Evolutionary conservation across 1,140 invertebrate species (phyloP).

Genomic region (Bradynema listronoti): DNA sequence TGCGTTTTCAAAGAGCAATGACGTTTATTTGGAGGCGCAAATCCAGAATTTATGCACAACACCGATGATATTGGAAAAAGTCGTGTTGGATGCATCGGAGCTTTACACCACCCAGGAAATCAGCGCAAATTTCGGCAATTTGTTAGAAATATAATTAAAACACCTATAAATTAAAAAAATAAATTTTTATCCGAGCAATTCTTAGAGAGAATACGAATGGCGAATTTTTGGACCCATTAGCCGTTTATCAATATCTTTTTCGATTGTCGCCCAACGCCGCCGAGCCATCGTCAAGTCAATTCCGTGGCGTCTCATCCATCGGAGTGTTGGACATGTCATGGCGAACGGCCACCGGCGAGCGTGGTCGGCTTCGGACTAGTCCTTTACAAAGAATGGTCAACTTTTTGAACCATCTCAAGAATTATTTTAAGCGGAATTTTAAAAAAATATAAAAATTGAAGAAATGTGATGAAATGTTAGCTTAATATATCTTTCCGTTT

Average conservation of each 20-base stretch:
- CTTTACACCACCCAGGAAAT: conserved; percentile 67
- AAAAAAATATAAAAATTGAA: too few species aligned
- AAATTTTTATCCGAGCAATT: conserved; percentile 21
- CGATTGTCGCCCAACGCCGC: conserved; percentile 71
- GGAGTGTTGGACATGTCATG: conserved; percentile 76
- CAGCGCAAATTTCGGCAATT: conserved; percentile 3
- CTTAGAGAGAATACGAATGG: conserved; percentile 62
- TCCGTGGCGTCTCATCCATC: conserved; percentile 24
- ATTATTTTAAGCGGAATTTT: too few species aligned
- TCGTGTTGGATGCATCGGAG: conserved; percentile 79
- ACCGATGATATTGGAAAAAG: conserved; percentile 82
- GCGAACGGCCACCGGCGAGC: conserved; percentile 88
- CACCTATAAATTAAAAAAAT: conserved; percentile 67
- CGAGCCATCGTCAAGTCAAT: conserved; percentile 26
- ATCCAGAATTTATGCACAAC: conserved; percentile 85
- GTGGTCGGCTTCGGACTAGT: conserved; percentile 85
- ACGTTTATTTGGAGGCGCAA: conserved; percentile 92
- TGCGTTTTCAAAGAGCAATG: conserved; percentile 69
- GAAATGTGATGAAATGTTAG: conserved; percentile 7
- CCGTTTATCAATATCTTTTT: conserved; percentile 82
- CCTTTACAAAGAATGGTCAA: too few species aligned
- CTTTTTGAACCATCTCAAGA: too few species aligned
- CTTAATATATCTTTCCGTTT: conserved; percentile 38
- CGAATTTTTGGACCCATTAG: conserved; percentile 68
- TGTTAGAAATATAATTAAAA: conserved; percentile 54